Percentiles rank a stretch among this genome's conserved stretches.
These are phyloP conservation scores for Tethea ocularis DNA, from an alignment of 2,888 invertebrate genomes.

Conservation along the genomic window DNA sequence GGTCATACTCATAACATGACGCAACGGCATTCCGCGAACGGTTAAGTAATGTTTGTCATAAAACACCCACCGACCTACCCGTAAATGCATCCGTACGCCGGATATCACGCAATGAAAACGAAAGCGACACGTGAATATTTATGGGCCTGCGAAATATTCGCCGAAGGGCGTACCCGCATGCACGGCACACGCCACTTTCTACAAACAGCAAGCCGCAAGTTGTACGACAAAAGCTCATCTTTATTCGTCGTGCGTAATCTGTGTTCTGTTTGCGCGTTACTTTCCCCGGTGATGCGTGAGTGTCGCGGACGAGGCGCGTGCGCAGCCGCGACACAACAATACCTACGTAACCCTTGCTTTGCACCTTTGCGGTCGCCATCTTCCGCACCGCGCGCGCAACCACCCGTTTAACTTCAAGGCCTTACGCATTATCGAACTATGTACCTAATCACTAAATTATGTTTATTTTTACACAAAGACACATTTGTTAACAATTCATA, in stretches of 20 bases:
- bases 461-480: slow-evolving; percentile 22
- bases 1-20: slow-evolving; percentile 55
- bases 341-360: slow-evolving; percentile 64
- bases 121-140: slow-evolving; percentile 78
- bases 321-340: slow-evolving; percentile 38
- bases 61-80: slow-evolving; percentile 44
- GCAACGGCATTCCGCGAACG: slow-evolving; percentile 59
- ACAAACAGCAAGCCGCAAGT: slow-evolving; percentile 58
- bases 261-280: slow-evolving; percentile 61
- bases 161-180: slow-evolving; percentile 82
- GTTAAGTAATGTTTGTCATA: slow-evolving; percentile 75
- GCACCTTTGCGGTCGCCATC: slow-evolving; percentile 47
- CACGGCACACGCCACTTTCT: slow-evolving; percentile 70
- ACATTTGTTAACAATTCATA: slow-evolving; percentile 26
- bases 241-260: slow-evolving; percentile 69
- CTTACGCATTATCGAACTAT: slow-evolving; percentile 37
- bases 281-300: slow-evolving; percentile 57
- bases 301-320: slow-evolving; percentile 30
- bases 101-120: slow-evolving; percentile 76
- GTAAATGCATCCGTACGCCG: slow-evolving; percentile 50
- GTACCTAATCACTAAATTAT: slow-evolving; percentile 38
- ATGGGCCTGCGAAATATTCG: slow-evolving; percentile 78
- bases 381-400: slow-evolving; percentile 53
- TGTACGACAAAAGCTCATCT: slow-evolving; percentile 76
- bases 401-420: slow-evolving; percentile 52